phyloP scores from a whole-genome alignment of 2,113 vertebrate species.

The Notarius quadriscutis region DNA sequence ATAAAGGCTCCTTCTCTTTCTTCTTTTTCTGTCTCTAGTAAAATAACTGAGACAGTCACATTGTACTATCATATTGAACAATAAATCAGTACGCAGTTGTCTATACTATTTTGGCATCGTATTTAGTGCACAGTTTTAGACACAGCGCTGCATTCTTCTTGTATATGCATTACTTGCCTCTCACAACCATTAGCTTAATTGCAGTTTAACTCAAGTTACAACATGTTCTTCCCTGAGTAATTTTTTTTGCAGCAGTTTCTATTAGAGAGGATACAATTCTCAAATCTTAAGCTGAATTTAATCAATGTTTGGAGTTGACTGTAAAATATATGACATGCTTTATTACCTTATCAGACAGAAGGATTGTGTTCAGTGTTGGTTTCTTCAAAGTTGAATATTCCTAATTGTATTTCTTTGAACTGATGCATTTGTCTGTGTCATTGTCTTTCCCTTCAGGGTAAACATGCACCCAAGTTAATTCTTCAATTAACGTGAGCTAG shows the following conservation, averaged over 20 bases:
- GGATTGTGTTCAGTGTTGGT: conserved; percentile 6
- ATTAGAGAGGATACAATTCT: neutral
- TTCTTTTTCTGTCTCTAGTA: neutral
- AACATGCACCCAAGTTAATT: conserved; percentile 68
- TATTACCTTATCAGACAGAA: neutral
- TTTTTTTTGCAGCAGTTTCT: neutral
- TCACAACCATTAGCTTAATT: neutral
- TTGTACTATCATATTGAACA: neutral
- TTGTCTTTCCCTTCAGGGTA: conserved; percentile 48
- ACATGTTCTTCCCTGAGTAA: neutral
- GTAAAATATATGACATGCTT: neutral
- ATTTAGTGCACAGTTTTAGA: neutral
- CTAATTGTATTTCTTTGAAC: conserved; percentile 50
- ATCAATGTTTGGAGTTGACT: neutral
- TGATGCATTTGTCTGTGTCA: conserved; percentile 50
- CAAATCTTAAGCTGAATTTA: neutral
- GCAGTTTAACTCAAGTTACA: neutral
- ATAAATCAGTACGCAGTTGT: neutral
- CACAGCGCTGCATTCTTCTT: neutral
- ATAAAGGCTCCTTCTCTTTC: too few species aligned
- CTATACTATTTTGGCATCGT: neutral
- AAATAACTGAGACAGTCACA: neutral
- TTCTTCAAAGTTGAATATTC: conserved; percentile 29
- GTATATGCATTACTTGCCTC: neutral
- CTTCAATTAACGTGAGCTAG: conserved; percentile 69